Evolutionary conservation across 2,888 invertebrate genomes (phyloP).

Genomic region (Hoplodrina blanda): DNA sequence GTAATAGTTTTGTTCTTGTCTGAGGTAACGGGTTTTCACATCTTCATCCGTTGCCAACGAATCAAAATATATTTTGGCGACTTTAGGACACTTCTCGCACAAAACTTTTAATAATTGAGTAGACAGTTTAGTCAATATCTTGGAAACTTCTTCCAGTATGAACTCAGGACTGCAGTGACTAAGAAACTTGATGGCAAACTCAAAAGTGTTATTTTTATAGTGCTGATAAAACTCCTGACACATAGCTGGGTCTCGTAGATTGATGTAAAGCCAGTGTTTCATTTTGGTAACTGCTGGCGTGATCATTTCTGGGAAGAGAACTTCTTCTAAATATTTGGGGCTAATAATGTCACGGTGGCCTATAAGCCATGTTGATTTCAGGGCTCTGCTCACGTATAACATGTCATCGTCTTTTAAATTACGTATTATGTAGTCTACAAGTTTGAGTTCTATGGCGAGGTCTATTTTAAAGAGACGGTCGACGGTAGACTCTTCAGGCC

Average conservation of each 20-base stretch:
- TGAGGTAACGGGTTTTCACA: constrained; percentile 63
- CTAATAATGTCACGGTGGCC: constrained; percentile 73
- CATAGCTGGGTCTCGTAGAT: constrained; percentile 62
- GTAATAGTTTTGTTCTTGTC: constrained; percentile 63
- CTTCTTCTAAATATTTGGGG: constrained; percentile 71
- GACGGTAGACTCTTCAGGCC: constrained; percentile 70
- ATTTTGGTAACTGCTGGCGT: constrained; percentile 73
- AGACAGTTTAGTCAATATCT: constrained; percentile 70
- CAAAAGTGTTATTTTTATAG: constrained; percentile 67
- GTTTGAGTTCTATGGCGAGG: constrained; percentile 73
- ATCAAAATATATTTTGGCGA: constrained; percentile 74
- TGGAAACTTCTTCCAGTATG: constrained; percentile 67
- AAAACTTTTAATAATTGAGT: constrained; percentile 74
- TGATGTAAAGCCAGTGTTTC: constrained; percentile 74
- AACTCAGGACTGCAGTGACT: constrained; percentile 70
- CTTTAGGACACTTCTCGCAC: constrained; percentile 71
- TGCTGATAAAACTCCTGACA: constrained; percentile 76
- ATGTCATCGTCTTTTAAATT: constrained; percentile 79
- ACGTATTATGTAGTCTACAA: constrained; percentile 75
- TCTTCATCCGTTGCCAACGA: constrained; percentile 62
- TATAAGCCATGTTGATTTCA: constrained; percentile 79
- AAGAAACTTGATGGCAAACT: constrained; percentile 74
- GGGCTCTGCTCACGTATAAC: constrained; percentile 79
- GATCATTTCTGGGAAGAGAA: constrained; percentile 78
- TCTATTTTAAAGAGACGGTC: constrained; percentile 81